phyloP scores from a whole-genome alignment of 2,797 vertebrate genomes.

The Gallirallus australis region DNA sequence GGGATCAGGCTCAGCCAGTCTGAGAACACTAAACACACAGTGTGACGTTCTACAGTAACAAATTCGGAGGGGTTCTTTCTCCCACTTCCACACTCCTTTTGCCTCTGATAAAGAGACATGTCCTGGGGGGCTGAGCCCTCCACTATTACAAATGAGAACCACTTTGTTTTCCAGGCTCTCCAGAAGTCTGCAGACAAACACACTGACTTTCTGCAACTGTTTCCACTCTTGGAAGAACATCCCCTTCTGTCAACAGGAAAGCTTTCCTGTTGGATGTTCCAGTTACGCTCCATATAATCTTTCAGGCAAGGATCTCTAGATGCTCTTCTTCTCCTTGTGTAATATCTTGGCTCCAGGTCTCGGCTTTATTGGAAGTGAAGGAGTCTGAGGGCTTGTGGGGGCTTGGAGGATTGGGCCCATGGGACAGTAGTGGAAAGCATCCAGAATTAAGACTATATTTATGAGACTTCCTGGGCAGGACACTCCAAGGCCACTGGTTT shows the following conservation, averaged over 20 bases:
- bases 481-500: not conserved
- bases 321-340: not conserved
- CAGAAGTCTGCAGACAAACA: not conserved
- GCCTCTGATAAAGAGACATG: not conserved
- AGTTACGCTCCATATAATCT: not conserved
- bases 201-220: not conserved
- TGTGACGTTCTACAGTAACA: not conserved
- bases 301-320: not conserved
- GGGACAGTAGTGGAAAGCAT: not conserved
- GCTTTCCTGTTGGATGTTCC: not conserved
- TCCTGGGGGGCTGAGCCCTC: not conserved
- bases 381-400: not conserved
- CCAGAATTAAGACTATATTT: not conserved
- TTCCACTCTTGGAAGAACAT: constrained; percentile 15
- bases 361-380: not conserved
- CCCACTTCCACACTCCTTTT: not conserved
- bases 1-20: not conserved
- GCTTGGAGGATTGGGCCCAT: not conserved
- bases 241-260: not conserved
- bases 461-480: not conserved
- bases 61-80: not conserved
- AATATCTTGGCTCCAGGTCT: not conserved
- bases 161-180: not conserved
- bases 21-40: not conserved
- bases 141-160: not conserved